Evolutionary conservation across 2,113 vertebrate genomes (phyloP).

Genomic region (Psammodynastes pulverulentus): DNA sequence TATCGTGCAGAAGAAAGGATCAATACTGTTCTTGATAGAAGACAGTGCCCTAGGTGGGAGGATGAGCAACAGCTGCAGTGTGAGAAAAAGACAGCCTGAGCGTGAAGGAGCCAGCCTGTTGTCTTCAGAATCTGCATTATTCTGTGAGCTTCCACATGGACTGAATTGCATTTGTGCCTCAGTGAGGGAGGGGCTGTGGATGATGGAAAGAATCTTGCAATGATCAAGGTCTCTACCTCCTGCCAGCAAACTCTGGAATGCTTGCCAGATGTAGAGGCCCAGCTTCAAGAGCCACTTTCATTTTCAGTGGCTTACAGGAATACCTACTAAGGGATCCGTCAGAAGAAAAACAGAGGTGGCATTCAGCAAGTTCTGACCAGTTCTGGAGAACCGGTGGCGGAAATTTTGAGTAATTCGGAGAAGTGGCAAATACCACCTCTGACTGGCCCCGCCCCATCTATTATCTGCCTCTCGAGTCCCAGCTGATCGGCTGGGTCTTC

Average conservation of each 20-base stretch:
- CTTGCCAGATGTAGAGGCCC: conserved; percentile 30
- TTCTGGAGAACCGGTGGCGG: too few relatives aligned
- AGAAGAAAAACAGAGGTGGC: not conserved
- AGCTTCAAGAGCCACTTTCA: conserved; percentile 18
- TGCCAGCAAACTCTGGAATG: not conserved
- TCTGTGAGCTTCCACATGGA: not conserved
- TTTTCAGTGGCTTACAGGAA: conserved; percentile 36
- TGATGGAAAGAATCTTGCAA: not conserved
- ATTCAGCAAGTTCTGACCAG: too few relatives aligned
- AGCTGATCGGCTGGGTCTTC: too few relatives aligned
- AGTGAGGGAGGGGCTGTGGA: not conserved
- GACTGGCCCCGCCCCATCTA: too few relatives aligned
- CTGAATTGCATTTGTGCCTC: conserved; percentile 23
- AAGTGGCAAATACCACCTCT: too few relatives aligned
- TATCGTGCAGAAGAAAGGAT: conserved; percentile 26
- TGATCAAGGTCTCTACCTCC: not conserved
- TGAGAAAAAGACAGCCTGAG: not conserved
- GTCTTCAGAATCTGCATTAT: not conserved
- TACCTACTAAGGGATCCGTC: not conserved
- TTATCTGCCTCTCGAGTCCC: too few relatives aligned
- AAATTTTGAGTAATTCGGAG: too few relatives aligned
- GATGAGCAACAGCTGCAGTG: fast-evolving
- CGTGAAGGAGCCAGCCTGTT: not conserved
- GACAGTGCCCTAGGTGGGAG: conserved; percentile 33
- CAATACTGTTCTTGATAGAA: not conserved